A percentile compares a stretch with the other conserved stretches of the same genome.
Evolutionary conservation across 2,113 vertebrate species (phyloP).

Genomic region (Calyptomena viridis): DNA sequence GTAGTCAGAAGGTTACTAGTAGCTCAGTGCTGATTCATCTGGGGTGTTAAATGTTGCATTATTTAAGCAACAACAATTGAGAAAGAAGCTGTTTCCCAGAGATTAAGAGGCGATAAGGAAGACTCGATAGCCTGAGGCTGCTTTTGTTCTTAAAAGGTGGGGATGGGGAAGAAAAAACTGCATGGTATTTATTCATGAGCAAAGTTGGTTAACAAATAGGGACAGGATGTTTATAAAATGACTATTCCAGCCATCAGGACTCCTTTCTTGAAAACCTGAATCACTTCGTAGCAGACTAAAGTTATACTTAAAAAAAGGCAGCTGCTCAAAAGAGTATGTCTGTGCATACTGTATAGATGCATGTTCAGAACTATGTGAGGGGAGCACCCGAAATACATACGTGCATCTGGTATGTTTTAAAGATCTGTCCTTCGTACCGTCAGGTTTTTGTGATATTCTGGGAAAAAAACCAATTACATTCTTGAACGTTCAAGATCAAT

Average conservation of each 20-base stretch:
- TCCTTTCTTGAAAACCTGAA: not conserved
- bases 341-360: not conserved
- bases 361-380: not conserved
- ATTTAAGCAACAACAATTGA: slow-evolving; percentile 8
- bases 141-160: slow-evolving; percentile 21
- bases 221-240: not conserved
- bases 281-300: not conserved
- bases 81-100: slow-evolving; percentile 30
- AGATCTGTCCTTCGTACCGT: not conserved
- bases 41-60: slow-evolving; percentile 3
- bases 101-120: slow-evolving; percentile 24
- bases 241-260: not conserved
- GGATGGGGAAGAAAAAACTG: not conserved
- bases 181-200: not conserved
- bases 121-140: slow-evolving; percentile 2
- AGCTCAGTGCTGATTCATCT: not conserved
- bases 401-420: not conserved
- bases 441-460: not conserved
- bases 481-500: not conserved
- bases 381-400: not conserved
- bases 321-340: not conserved
- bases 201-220: not conserved
- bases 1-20: not conserved
- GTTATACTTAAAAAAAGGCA: not conserved
- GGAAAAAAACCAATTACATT: not conserved